Evolutionary conservation across 1,140 invertebrate genomes (phyloP), one percentile per base, ranked within the genome.

Genomic region (Pogonognathellus flavescens): DNA sequence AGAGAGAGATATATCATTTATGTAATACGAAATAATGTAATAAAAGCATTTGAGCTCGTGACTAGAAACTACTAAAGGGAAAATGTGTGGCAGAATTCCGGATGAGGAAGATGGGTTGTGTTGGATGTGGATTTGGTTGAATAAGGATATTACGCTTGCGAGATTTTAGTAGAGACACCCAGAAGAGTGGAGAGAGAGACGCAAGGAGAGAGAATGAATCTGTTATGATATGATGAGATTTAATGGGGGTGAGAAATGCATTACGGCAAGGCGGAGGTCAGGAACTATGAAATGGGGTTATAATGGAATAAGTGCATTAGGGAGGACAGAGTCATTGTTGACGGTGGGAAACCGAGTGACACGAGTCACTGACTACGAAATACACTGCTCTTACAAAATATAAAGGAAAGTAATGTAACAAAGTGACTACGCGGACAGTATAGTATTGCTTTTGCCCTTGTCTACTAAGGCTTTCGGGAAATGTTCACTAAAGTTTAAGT

Each of bases 291-390:
- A 86, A 87, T 85, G 84, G 87, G 83, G 85, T 87, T 87, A 88
- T 88, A 88, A 88, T 88, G 85, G 88, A 86, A 86, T 88, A 88
- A 88, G 76, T 88, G 86, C 88, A 88, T 88, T 88, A 88, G 86
- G 85, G 60, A 84, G 80, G 86, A 82, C 60, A 66, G 80, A 82
- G 31, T 83, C 85, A 87, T 87, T 87, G 86, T 87, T 86, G 83
- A 86, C 82, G 83, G 88, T 88, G 86, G 88, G 84, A 86, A 87
- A 87, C 83, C 81, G 82, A 87, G 85, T 87, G 86, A 88, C 88
- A 88, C 88, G 88, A 88, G 88, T 88, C 84, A 87, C 85, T 88
- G 85, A 83, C 76, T 86, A 49, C 81, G 82, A 50, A 57, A 81
- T 55, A 70, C 62, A 81, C 76, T 52, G 66, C 18, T 25, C 70